Base-by-base conservation (phyloP, 2,888 invertebrate species). In the Cephus pygmeus region DNA sequence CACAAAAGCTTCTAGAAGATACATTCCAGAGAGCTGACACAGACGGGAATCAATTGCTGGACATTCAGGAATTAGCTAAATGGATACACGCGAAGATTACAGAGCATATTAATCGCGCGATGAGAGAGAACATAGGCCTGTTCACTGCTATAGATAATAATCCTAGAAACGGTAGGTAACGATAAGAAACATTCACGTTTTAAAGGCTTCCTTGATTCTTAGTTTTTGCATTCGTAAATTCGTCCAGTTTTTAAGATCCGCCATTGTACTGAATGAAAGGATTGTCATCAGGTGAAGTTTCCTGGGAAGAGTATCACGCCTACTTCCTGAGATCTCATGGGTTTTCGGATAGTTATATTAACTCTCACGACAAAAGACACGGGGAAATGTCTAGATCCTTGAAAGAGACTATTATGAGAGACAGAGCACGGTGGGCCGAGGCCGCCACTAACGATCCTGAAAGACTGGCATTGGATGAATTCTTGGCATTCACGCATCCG, bases 271-370 rank as follows among this genome's bases (percentile, higher is more conserved):
- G 6, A 40, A 15, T 6, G 4, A 40, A 40, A 23, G 23, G 56
- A 23, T 56, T 56, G 56, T 56, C 6, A 56, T 71, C 84, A 94
- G 94, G 94, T 15, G 93, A 94, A 75, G 93, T 97, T 69, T 94
- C 95, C 1, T 97, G 97, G 97, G 94, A 95, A 79, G 97, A 97
- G 88, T 97, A 96, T 87, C 95, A 96, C 88, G 92, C 93, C 0
- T 95, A 95, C 89, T 97, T 96, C 88, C 90, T 96, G 75, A 92
- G 94, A 79, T 94, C 95, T 56, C 94, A 95, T 81, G 96, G 96
- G 33, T 93, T 95, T 80, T 93, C 94, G 34, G 93, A 94, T 79
- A 93, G 93, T 69, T 95, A 95, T 82, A 94, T 95, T 3, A 91
- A 92, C 77, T 93, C 94, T 76, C 95, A 96, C 85, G 93, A 94